Conservation (phyloP, 2,888 invertebrate genomes). For the Epinotia brunnichana region DNA sequence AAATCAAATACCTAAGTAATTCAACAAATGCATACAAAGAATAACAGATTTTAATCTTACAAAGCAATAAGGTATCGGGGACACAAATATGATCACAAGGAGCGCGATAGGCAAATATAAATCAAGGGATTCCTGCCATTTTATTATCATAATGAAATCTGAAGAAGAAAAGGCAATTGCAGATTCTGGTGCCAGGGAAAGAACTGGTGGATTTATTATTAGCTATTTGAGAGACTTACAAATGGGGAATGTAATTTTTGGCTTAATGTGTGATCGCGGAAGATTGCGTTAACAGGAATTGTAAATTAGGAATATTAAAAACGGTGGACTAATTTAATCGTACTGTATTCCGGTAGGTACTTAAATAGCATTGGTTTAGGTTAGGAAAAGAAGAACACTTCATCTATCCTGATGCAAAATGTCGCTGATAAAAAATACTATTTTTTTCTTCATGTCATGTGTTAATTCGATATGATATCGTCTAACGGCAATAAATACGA, state of each 20-base stretch:
- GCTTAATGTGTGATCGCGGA: slow-evolving; percentile 20
- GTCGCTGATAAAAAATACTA: no score
- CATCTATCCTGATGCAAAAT: no score
- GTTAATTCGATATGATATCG: no score
- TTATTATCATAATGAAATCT: slow-evolving; percentile 76
- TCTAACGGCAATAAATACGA: no score
- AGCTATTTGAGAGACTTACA: slow-evolving; percentile 21
- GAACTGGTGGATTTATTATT: slow-evolving; percentile 39
- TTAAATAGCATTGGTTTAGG: no score
- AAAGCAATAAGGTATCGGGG: slow-evolving; percentile 51
- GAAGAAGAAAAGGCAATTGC: slow-evolving; percentile 46
- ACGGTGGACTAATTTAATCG: neutral
- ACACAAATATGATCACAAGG: slow-evolving; percentile 57
- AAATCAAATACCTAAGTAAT: slow-evolving; percentile 3
- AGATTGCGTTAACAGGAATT: slow-evolving; percentile 6
- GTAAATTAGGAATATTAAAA: slow-evolving; percentile 3
- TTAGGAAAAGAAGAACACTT: no score
- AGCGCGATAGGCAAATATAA: slow-evolving; percentile 56
- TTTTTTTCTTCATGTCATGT: no score
- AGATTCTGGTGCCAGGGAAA: slow-evolving; percentile 29
- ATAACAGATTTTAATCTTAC: slow-evolving; percentile 47
- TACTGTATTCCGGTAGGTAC: neutral
- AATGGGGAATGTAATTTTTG: slow-evolving; percentile 31
- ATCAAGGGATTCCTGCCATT: slow-evolving; percentile 56
- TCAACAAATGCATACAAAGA: slow-evolving; percentile 45